These are phyloP conservation scores for Saimiri boliviensis DNA, from an alignment of 2,113 vertebrate genomes.

Conservation along the genomic window DNA sequence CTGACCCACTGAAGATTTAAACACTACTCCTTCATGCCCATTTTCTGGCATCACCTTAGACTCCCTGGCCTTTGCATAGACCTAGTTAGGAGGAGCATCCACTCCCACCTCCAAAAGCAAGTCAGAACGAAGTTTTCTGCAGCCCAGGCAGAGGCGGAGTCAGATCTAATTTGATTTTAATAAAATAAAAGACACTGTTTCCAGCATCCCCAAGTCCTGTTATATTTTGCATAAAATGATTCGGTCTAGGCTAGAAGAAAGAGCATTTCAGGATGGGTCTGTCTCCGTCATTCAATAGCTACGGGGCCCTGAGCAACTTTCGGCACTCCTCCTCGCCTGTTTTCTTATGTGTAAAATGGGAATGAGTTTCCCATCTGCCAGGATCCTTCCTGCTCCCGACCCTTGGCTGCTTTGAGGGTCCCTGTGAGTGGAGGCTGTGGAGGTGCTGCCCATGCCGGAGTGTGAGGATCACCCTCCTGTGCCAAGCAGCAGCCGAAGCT, in stretches of 20 bases:
- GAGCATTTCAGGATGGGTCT: neutral
- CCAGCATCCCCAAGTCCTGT: neutral
- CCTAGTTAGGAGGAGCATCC: neutral
- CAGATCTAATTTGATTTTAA: neutral
- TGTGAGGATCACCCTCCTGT: too few species aligned
- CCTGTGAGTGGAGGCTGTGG: fast-evolving
- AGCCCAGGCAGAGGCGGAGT: neutral
- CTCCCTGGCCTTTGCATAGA: neutral
- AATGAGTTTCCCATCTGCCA: neutral
- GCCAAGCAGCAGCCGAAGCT: fast-evolving
- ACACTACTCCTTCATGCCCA: fast-evolving
- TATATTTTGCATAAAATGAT: neutral
- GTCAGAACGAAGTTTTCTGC: neutral
- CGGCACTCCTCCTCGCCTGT: neutral
- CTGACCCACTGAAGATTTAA: neutral
- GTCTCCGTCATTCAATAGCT: neutral
- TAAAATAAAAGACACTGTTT: neutral
- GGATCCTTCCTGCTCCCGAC: neutral
- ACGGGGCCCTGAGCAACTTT: neutral
- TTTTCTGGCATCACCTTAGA: neutral
- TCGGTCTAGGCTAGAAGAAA: neutral
- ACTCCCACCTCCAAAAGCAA: neutral
- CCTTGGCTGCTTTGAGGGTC: too few species aligned
- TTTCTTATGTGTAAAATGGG: neutral
- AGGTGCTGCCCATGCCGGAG: fast-evolving